A percentile compares a stretch with the other conserved stretches of the same genome.
These are phyloP conservation scores for Chrysochloris asiatica DNA, from an alignment of 2,113 vertebrate genomes.

Conservation along the genomic window DNA sequence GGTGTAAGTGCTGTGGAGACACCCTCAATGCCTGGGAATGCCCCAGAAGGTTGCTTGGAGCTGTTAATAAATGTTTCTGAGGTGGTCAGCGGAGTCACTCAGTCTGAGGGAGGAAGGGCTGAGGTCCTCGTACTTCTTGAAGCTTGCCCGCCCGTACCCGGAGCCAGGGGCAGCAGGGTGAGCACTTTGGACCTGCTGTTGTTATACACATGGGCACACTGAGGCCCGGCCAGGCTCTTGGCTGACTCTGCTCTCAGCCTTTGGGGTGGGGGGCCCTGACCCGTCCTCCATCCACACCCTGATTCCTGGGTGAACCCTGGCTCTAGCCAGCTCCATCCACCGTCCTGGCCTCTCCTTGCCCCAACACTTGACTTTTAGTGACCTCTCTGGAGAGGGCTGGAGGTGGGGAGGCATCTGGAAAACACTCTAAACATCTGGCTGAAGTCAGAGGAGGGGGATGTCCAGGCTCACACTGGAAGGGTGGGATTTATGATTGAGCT, in stretches of 20 bases:
- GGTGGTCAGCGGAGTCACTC: background rate
- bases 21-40: background rate
- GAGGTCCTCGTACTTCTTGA: fast-evolving
- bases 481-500: no score
- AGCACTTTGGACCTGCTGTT: background rate
- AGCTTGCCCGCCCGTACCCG: background rate
- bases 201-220: fast-evolving
- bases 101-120: background rate
- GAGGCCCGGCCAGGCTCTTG: fast-evolving
- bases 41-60: fast-evolving
- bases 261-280: background rate
- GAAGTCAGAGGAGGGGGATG: background rate
- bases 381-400: background rate
- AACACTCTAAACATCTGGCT: background rate
- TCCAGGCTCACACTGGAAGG: background rate
- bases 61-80: conserved; percentile 32
- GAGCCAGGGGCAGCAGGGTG: no score
- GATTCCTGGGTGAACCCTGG: background rate
- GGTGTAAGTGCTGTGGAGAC: no score
- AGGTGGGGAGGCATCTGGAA: background rate
- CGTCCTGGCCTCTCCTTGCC: background rate
- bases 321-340: background rate
- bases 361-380: background rate
- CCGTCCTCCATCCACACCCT: background rate
- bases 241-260: fast-evolving